Percentiles rank a stretch among this genome's conserved stretches.
Evolutionary conservation across 2,113 vertebrate species (phyloP).

Genomic region (Ceyx melanurus): DNA sequence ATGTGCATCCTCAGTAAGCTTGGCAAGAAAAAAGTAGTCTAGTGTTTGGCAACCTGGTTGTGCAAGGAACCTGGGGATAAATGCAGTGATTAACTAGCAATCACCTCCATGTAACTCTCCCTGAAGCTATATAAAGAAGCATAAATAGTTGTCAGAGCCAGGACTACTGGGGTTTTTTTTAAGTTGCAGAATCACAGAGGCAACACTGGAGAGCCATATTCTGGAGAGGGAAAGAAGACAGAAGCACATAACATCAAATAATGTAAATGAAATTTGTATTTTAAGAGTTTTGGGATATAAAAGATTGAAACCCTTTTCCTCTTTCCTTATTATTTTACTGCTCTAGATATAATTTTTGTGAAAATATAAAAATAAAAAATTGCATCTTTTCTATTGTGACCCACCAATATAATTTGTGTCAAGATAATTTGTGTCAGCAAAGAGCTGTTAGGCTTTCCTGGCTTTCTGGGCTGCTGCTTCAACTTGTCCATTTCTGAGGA

Average conservation of each 20-base stretch:
- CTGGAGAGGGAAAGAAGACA: not conserved
- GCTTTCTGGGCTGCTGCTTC: not conserved
- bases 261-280: not conserved
- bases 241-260: not conserved
- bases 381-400: not conserved
- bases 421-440: not conserved
- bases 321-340: not conserved
- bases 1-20: not conserved
- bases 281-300: not conserved
- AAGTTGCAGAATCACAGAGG: not conserved
- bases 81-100: rapidly evolving
- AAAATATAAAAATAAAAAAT: not conserved
- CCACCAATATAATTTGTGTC: not conserved
- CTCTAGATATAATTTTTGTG: not conserved
- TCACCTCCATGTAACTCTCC: not conserved
- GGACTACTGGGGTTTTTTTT: not conserved
- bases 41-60: not conserved
- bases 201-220: not conserved
- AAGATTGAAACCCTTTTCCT: not conserved
- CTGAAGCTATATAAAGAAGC: constrained; percentile 25
- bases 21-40: not conserved
- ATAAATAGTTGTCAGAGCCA: not conserved
- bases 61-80: not conserved
- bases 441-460: not conserved
- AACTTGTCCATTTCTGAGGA: constrained; percentile 20